Base-by-base conservation (phyloP, 2,113 vertebrate species). In the Lethenteron camtschaticum region DNA sequence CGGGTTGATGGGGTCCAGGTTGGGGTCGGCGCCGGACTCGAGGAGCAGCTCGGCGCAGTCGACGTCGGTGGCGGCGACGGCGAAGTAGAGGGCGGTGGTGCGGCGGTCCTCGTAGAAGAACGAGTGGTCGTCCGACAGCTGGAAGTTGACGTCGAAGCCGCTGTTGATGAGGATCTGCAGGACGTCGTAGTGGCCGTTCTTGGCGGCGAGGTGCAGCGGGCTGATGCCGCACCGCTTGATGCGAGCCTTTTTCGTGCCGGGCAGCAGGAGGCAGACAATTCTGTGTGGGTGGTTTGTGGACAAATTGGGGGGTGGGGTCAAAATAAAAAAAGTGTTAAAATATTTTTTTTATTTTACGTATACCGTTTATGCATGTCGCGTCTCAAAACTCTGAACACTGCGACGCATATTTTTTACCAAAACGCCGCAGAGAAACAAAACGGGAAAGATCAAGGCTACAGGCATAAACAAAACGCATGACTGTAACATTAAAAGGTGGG, bases 251-350 rank as follows among this genome's bases (percentile, higher is more conserved):
- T 24, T 66, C 8, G 63, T 66, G n/a, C 2, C 24, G 9, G 63
- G 63, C 63, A 66, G 24, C 24, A 66, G 63, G n/a, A 66, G n/a
- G 24, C 63, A 66, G 18, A 91, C 84, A 16, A 95, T 85, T 72
- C 94, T 97, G 76, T 63, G 59, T 14, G 13, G 59, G 59, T 63
- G 59, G 59, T 13, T 63, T 13, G 59, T 4, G 59, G 59, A 18
- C 13, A 14, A 18, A 18, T 63, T 7, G 59, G 7, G 59, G 8
- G 59, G 59, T 4, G 59, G 6, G 59, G 59, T 41, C 5, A 41
- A 41, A 41, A 41, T 7, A 41, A 41, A 41, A 41, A 41, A 41
- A 41, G 24, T 41, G 24, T 41, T 41, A 41, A 41, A 5, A 41
- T 41, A 41, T 41, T 41, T 41, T 41, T 41, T 6, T 5, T 41